Percentiles rank a stretch among this genome's conserved stretches.
Conservation (phyloP, 2,888 invertebrate species). For the Stenodema calcarata region DNA sequence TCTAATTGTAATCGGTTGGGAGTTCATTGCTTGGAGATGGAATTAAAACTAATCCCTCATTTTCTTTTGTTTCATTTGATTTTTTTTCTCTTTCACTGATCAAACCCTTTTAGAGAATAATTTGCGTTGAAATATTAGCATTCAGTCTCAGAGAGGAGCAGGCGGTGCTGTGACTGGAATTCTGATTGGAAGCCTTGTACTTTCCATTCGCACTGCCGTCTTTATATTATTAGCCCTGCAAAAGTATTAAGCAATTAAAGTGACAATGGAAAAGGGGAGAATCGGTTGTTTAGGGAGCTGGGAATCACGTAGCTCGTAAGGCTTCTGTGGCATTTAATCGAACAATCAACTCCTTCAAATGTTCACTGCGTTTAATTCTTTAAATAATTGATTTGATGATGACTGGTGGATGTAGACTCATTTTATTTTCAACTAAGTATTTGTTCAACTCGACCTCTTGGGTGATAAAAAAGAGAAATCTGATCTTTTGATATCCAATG, state of each 20-base stretch:
- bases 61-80: not conserved
- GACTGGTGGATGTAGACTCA: too few species aligned
- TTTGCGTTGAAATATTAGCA: conserved; percentile 2
- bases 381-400: too few species aligned
- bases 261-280: not conserved
- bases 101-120: not conserved
- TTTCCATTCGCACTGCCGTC: not conserved
- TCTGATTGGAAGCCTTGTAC: not conserved
- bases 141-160: not conserved
- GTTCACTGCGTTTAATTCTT: too few species aligned
- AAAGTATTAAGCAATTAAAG: not conserved
- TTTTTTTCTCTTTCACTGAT: not conserved
- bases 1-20: too few species aligned
- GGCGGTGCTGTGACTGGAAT: not conserved
- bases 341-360: not conserved
- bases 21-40: too few species aligned
- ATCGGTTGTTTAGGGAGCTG: not conserved
- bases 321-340: not conserved
- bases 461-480: too few species aligned
- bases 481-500: too few species aligned
- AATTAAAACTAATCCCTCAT: too few species aligned
- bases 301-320: not conserved
- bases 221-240: not conserved
- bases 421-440: too few species aligned
- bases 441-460: too few species aligned